Evolutionary conservation across 2,797 vertebrate genomes (phyloP).

Genomic region (Phoeniculus purpureus): DNA sequence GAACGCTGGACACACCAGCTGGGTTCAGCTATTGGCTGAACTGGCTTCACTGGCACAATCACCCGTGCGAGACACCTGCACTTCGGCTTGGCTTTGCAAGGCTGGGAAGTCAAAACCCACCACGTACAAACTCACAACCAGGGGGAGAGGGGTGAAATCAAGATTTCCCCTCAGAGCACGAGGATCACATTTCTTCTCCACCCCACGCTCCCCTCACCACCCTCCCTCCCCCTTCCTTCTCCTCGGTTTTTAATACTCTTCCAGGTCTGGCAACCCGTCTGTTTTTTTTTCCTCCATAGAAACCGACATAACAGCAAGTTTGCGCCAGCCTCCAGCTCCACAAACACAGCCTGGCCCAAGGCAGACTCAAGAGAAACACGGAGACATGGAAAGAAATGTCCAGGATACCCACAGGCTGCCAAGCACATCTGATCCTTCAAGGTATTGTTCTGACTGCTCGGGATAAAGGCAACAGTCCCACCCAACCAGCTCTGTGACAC

Average conservation of each 20-base stretch:
- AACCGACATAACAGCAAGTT: conserved; percentile 92
- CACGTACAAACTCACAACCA: neutral
- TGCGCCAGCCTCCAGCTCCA: conserved; percentile 81
- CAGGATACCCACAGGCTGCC: conserved; percentile 38
- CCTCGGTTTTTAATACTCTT: conserved; percentile 72
- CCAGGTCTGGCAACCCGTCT: conserved; percentile 80
- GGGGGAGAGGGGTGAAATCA: neutral
- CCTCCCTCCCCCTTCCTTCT: conserved; percentile 4
- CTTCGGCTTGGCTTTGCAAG: neutral
- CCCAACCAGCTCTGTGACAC: neutral
- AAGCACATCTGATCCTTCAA: conserved; percentile 61
- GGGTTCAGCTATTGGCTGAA: neutral
- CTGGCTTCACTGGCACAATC: neutral
- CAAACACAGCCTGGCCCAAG: conserved; percentile 77
- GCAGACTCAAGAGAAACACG: conserved; percentile 28
- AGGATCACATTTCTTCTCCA: conserved; percentile 80
- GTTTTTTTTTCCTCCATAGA: conserved; percentile 94
- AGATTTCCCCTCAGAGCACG: conserved; percentile 76
- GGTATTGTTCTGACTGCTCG: neutral
- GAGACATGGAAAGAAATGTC: conserved; percentile 61
- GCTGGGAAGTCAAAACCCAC: conserved; percentile 23
- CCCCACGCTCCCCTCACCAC: conserved; percentile 66
- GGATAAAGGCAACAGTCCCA: neutral
- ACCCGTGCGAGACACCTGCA: neutral
- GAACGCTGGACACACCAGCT: neutral